Evolutionary conservation across 2,888 invertebrate species (phyloP), one percentile per base, ranked within the genome.

Genomic region (Xanthia togata): DNA sequence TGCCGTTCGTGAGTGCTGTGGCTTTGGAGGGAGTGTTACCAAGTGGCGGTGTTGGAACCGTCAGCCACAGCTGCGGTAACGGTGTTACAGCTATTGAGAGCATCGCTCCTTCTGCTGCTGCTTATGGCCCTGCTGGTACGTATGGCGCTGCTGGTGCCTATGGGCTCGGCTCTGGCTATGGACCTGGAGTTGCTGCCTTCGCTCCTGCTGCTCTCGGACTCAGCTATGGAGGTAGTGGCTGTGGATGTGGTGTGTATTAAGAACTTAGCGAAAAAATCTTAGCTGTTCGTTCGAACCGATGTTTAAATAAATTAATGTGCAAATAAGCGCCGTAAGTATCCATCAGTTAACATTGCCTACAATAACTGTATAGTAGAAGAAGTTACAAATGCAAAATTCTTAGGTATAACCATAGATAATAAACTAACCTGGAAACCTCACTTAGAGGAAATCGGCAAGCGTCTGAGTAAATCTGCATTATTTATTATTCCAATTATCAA

Each of bases 1-100:
- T 94, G 47, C 94, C 93, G 2, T 93, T 94, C 86, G 71, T 92
- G 12, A 91, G 92, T 20, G 88, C 93, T 31, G 93, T 92, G 0
- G 91, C 81, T 23, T 76, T 94, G 50, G 90, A 92, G 55, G 93
- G 92, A 0, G 84, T 80, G n/a, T 73, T 94, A 31, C 93, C 92
- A 4, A 91, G 91, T 53, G 88, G 81, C 44, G 94, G 94, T 17
- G 79, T 88, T 65, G 92, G 92, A 14, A 82, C 84, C 0, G 89
- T 93, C 23, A 83, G 89, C 0, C 93, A 94, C 76, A 90, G 92
- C 11, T 92, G 93, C 62, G 94, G 94, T 23, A 38, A 62, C 1
- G 62, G 62, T 62, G 0, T 62, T 14, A 62, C 62, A 23, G 62
- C 23, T 38, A 38, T 62, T 23, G 62, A 62, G 23, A 62, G 62